Evolutionary conservation across 2,888 invertebrate species (phyloP), one percentile per base, ranked within the genome.

Genomic region (Amphipyra berbera): DNA sequence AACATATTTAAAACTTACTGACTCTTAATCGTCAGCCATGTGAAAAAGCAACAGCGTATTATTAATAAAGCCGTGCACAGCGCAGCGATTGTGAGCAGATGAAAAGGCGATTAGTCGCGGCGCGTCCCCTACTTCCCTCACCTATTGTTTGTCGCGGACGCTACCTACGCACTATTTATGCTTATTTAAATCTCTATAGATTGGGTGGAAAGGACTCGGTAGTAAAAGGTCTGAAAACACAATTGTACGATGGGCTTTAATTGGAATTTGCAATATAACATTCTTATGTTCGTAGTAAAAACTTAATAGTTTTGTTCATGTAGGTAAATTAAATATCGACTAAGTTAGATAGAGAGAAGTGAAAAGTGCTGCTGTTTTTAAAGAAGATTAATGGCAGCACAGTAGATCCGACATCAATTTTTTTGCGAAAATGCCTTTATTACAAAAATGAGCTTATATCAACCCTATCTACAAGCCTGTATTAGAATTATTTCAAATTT

Each of bases 31-130:
- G 70, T 15, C 74, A 81, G 76, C 60, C 83, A 84, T 81, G 82
- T 82, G 84, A 81, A 81, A 77, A 68, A 69, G 76, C 78, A 80
- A 76, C 76, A 82, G 74, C 79, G 78, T 82, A 85, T 84, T 81
- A 88, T 88, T 88, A 90, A 91, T 88, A 91, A 89, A 90, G 89
- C 91, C 90, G 88, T 85, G 85, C 78, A 83, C 89, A 89, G 90
- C 87, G 82, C 86, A 64, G 68, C 76, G 82, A 80, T 78, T 78
- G 82, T 79, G 82, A 73, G 72, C 73, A 66, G 67, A 74, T 77
- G 81, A 71, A 77, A 78, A 77, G 77, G 78, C 81, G 80, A 81
- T 80, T 82, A 79, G 76, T 76, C 70, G 68, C 82, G 80, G 71
- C 73, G 65, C 71, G 61, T 68, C 61, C 76, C 53, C 68, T 50